These are phyloP conservation scores for Cephonodes hylas DNA, from an alignment of 2,888 invertebrate species.

Conservation along the genomic window DNA sequence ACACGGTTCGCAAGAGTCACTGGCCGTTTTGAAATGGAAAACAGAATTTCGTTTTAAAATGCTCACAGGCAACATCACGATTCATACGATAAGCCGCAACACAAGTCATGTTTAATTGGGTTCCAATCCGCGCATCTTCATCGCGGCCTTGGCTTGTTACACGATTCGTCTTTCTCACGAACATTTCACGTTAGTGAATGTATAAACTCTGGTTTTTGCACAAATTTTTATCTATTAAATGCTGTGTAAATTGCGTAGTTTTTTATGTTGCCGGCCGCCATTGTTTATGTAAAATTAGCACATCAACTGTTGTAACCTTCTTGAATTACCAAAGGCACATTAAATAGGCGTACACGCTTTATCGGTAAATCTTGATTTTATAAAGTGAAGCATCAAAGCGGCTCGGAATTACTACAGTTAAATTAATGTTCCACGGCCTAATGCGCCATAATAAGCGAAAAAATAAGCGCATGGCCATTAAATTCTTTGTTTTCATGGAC, in stretches of 20 bases:
- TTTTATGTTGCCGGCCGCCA: conserved; percentile 46
- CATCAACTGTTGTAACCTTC: conserved; percentile 55
- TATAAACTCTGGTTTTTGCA: conserved; percentile 40
- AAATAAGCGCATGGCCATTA: background rate
- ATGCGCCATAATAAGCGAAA: conserved; percentile 17
- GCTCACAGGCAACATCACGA: background rate
- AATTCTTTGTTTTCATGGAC: conserved; percentile 11
- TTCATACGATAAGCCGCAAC: background rate
- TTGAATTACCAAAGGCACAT: conserved; percentile 51
- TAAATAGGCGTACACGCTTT: conserved; percentile 36
- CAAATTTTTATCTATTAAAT: conserved; percentile 46
- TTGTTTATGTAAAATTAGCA: conserved; percentile 64
- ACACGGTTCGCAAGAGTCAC: background rate
- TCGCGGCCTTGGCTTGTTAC: conserved; percentile 51
- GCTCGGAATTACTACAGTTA: conserved; percentile 37
- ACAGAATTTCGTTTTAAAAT: conserved; percentile 29
- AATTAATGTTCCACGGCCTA: conserved; percentile 36
- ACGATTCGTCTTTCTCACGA: conserved; percentile 51
- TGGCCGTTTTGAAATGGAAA: conserved; percentile 25
- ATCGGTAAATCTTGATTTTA: conserved; percentile 62
- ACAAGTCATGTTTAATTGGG: conserved; percentile 37
- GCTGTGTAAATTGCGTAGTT: conserved; percentile 43
- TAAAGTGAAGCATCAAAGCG: conserved; percentile 44
- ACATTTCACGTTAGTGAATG: conserved; percentile 39
- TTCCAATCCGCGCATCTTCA: conserved; percentile 46